phyloP scores from a whole-genome alignment of 2,797 vertebrate genomes.

The Euthynnus affinis region DNA sequence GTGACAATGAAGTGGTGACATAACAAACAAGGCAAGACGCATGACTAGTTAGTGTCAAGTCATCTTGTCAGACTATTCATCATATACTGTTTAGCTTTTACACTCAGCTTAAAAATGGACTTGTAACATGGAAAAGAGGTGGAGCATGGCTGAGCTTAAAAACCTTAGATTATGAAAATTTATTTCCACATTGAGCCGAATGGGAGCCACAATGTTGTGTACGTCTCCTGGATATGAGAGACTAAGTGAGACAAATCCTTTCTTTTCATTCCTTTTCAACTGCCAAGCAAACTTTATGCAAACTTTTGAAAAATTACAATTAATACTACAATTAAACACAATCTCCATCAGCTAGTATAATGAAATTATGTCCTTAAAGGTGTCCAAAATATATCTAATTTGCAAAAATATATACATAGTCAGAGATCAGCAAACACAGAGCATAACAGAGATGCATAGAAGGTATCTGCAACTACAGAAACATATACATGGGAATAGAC shows the following conservation, averaged over 20 bases:
- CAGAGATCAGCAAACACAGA: not conserved
- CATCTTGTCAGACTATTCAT: too few relatives aligned
- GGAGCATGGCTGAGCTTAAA: not conserved
- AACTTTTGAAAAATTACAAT: not conserved
- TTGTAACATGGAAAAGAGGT: not conserved
- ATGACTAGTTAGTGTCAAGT: too few relatives aligned
- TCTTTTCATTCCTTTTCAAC: not conserved
- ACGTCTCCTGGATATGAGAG: not conserved
- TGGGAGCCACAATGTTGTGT: not conserved
- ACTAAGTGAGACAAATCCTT: not conserved
- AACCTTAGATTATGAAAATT: not conserved
- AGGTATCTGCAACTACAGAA: conserved; percentile 23
- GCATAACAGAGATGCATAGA: not conserved
- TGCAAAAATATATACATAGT: not conserved
- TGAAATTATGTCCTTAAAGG: not conserved
- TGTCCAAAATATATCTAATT: not conserved
- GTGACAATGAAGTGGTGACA: too few relatives aligned
- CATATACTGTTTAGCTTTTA: too few relatives aligned
- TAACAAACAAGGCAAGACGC: too few relatives aligned
- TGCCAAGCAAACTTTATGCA: not conserved
- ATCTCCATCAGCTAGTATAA: not conserved
- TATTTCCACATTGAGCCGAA: conserved; percentile 61
- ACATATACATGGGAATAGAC: conserved; percentile 43
- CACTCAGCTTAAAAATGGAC: not conserved
- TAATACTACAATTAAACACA: not conserved